These are phyloP conservation scores for Buceros bicornis DNA, from an alignment of 2,797 vertebrate species.

Conservation along the genomic window DNA sequence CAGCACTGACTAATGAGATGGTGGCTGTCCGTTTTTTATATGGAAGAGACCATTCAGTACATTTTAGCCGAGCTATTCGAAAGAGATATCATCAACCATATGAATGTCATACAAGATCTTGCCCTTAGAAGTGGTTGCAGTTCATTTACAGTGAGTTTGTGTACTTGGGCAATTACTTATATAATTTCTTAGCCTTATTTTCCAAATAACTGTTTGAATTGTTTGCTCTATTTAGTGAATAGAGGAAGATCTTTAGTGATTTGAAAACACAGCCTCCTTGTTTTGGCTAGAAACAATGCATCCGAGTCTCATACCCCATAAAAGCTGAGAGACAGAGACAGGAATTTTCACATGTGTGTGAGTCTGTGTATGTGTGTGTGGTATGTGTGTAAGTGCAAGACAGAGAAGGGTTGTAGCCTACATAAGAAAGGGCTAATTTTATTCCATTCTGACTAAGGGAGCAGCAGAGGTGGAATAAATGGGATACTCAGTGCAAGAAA, in stretches of 20 bases:
- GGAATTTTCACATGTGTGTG: neutral
- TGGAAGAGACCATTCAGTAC: neutral
- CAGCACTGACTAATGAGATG: neutral
- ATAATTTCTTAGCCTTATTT: neutral
- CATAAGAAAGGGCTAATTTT: conserved; percentile 30
- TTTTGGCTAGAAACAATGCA: neutral
- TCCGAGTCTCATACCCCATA: neutral
- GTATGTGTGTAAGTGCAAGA: neutral
- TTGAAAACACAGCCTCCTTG: neutral
- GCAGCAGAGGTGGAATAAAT: neutral
- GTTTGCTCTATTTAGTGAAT: neutral
- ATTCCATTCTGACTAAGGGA: neutral
- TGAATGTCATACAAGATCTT: neutral
- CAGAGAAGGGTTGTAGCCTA: neutral
- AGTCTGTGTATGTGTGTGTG: neutral
- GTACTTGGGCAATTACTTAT: neutral
- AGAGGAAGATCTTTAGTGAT: neutral
- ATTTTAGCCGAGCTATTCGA: conserved; percentile 15
- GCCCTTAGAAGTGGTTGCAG: neutral
- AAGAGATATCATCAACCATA: conserved; percentile 22
- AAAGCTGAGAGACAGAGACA: neutral
- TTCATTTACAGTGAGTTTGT: neutral
- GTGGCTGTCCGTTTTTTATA: neutral
- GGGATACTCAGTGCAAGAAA: neutral
- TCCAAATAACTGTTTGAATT: neutral